Evolutionary conservation across 2,113 vertebrate species (phyloP).

Genomic region (Ceyx margarethae): DNA sequence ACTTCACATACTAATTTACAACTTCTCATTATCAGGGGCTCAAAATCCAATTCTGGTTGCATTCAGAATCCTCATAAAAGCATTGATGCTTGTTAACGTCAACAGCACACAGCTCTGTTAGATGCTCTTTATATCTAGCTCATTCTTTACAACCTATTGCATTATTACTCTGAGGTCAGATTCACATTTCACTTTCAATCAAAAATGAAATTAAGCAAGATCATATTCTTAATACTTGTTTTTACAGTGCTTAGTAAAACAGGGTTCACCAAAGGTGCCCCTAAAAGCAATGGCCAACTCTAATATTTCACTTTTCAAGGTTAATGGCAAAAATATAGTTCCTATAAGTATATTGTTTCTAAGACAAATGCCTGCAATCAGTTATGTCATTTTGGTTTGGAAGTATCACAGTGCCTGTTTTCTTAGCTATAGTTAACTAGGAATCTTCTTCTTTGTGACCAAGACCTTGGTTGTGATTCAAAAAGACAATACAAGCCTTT

Average conservation of each 20-base stretch:
- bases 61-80: not conserved
- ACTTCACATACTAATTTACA: not conserved
- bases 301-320: not conserved
- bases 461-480: not conserved
- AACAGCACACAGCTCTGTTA: not conserved
- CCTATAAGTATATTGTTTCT: not conserved
- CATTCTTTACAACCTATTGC: not conserved
- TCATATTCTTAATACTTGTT: not conserved
- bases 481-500: not conserved
- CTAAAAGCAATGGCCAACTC: not conserved
- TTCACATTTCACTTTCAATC: not conserved
- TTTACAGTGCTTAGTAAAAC: not conserved
- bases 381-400: not conserved
- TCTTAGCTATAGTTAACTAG: not conserved
- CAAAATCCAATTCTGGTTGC: not conserved
- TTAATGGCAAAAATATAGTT: not conserved
- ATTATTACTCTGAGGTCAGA: not conserved
- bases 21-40: not conserved
- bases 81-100: accelerated
- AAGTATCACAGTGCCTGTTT: not conserved
- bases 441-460: not conserved
- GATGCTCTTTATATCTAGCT: not conserved
- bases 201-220: not conserved
- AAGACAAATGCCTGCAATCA: not conserved
- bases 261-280: not conserved